Base-by-base conservation (phyloP, 2,113 vertebrate species). In the Pachypanchax playfairii region DNA sequence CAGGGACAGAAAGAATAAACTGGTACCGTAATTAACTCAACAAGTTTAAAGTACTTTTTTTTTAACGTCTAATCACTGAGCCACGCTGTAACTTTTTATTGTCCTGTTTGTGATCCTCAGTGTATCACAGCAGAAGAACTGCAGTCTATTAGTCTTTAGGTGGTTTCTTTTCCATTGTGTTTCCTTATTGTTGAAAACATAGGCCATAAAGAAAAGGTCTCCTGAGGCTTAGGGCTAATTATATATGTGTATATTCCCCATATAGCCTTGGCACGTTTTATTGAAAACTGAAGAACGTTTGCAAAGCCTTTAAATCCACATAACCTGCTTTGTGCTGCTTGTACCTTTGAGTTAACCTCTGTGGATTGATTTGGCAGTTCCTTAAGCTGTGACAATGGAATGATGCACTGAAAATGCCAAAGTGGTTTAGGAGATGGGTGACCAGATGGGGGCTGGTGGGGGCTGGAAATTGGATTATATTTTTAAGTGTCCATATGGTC, bases 401-500 rank as follows among this genome's bases (percentile, higher is more conserved):
- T 57, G 77, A 67, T 41, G 70, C 69, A 67, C 58, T 76, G 58
- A 66, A 82, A 53, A 55, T 75, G 62, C 66, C 74, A 71, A 67
- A 81, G 67, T 67, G 73, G 60, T 68, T 73, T 73, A 49, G 29
- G 58, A 56, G 77, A 54, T 57, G 44, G 59, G 58, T 31, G 72
- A 22, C 50, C 73, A 86, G 83, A 73, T 35, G 35, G 69, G 53
- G 69, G 60, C 62, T 24, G 48, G 55, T 59, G 13, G 42, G 51
- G 18, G 13, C 31, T 59, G 38, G 61, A 88, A 90, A 90, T 89
- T 91, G 85, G 80, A 89, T 91, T 87, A 76, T 76, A 70, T 84
- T 83, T 87, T 90, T 87, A 84, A 89, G 87, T 84, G 86, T 85
- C 90, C 90, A 90, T 92, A 91, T 91, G 91, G 88, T 88, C 82